These are phyloP conservation scores for Acipenser ruthenus DNA, from an alignment of 2,797 vertebrate genomes.

Conservation along the genomic window DNA sequence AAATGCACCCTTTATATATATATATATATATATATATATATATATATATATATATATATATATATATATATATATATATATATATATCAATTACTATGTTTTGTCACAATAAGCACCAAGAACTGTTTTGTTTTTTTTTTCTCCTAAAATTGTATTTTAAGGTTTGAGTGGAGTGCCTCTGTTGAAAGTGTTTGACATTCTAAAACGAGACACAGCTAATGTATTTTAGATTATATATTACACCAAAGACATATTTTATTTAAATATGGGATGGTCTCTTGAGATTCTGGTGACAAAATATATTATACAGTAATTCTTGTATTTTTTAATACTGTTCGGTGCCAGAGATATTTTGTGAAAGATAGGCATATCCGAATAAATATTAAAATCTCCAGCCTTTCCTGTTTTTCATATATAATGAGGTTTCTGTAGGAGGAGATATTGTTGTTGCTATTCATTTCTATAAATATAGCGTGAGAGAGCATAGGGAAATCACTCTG, in stretches of 20 bases:
- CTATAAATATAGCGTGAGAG: constrained; percentile 47
- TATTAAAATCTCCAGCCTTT: constrained; percentile 46
- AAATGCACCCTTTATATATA: too few species aligned
- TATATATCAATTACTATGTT: too few species aligned
- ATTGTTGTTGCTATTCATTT: constrained; percentile 55
- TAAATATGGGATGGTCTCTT: constrained; percentile 57
- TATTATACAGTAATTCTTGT: constrained; percentile 44
- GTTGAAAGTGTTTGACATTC: not conserved
- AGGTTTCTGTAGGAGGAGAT: constrained; percentile 43
- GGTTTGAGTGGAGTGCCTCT: too few species aligned
- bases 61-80: too few species aligned
- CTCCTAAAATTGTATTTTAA: too few species aligned
- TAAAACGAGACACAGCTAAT: not conserved
- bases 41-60: too few species aligned
- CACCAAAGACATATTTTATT: constrained; percentile 44
- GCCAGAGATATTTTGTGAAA: constrained; percentile 38
- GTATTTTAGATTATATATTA: constrained; percentile 1
- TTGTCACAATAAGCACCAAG: too few species aligned
- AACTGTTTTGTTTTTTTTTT: too few species aligned
- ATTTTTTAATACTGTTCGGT: constrained; percentile 43
- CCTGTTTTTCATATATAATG: constrained; percentile 48
- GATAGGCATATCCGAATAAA: constrained; percentile 52
- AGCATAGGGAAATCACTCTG: constrained; percentile 55
- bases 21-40: too few species aligned
- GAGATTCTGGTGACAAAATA: constrained; percentile 36